Percentiles rank a stretch among this genome's conserved stretches.
Evolutionary conservation across 2,113 vertebrate genomes (phyloP).

Genomic region (Myotis yumanensis): DNA sequence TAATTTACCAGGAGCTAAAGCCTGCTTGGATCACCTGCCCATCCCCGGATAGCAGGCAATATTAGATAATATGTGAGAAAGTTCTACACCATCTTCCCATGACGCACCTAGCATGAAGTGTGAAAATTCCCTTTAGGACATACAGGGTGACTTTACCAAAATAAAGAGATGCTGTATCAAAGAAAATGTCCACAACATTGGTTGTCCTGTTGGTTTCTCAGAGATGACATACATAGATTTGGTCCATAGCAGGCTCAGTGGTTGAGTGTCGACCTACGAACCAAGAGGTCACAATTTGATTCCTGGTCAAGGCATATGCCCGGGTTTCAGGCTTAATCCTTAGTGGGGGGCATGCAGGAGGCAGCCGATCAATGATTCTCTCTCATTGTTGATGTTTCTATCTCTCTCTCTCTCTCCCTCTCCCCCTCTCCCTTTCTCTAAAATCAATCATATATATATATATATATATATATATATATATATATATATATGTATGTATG

Average conservation of each 20-base stretch:
- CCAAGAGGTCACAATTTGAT: too few species aligned
- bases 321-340: too few species aligned
- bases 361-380: too few species aligned
- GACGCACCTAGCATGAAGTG: not conserved
- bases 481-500: too few species aligned
- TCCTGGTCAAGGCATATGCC: too few species aligned
- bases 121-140: not conserved
- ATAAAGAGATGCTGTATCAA: not conserved
- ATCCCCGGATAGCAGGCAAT: not conserved
- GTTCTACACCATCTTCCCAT: not conserved
- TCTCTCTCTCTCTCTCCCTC: too few species aligned
- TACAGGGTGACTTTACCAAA: not conserved
- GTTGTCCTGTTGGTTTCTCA: not conserved
- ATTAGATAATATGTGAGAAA: not conserved
- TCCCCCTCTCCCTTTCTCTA: too few species aligned
- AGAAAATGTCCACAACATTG: not conserved
- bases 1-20: not conserved
- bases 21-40: not conserved
- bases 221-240: not conserved
- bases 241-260: not conserved
- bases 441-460: too few species aligned
- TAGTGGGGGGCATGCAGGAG: too few species aligned
- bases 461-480: too few species aligned
- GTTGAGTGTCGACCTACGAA: too few species aligned
- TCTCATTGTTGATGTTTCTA: too few species aligned